Evolutionary conservation across 2,113 vertebrate genomes (phyloP), one percentile per base, ranked within the genome.

Genomic region (Melospiza georgiana): DNA sequence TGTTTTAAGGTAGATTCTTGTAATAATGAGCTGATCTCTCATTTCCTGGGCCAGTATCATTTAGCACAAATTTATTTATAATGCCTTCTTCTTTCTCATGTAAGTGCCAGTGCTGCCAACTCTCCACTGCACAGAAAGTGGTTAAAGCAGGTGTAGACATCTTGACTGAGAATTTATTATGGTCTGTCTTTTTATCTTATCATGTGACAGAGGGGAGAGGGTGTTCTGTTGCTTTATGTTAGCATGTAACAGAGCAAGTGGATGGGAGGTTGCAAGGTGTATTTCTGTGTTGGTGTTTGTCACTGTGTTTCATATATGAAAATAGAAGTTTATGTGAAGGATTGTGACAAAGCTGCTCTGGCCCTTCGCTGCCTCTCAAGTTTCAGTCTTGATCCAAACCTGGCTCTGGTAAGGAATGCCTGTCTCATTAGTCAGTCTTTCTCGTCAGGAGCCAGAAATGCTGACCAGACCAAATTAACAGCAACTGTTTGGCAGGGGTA

Each of bases 361-460:
- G 18, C 33, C 65, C 33, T 51, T 61, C 37, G 27, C 58, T 90
- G 22, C 43, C 11, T 86, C 79, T 95, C 33, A 48, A 3, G 65
- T 92, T 97, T 92, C 94, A 88, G 16, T 76, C 41, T 58, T 44
- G 33, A 39, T 84, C 25, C 5, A 15, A 77, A 76, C 46, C 63
- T 90, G 92, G 51, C 75, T 88, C 67, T 83, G 37, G 28, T 71
- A 66, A 76, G 59, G 51, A 90, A 30, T 51, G n/a, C 48, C 80
- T 90, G 63, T 77, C 68, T 92, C 62, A 51, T 91, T 94, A 89
- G 82, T 85, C 85, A 85, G 49, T 54, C 73, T 92, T 86, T 54
- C 37, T 93, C 25, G 5, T 85, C 41, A 46, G 69, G 37, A 39
- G 37, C 39, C 83, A 86, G 46, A 44, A 83, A 6, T 67, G 58